Conservation (phyloP, 2,113 vertebrate genomes). For the Pelusios castaneus region DNA sequence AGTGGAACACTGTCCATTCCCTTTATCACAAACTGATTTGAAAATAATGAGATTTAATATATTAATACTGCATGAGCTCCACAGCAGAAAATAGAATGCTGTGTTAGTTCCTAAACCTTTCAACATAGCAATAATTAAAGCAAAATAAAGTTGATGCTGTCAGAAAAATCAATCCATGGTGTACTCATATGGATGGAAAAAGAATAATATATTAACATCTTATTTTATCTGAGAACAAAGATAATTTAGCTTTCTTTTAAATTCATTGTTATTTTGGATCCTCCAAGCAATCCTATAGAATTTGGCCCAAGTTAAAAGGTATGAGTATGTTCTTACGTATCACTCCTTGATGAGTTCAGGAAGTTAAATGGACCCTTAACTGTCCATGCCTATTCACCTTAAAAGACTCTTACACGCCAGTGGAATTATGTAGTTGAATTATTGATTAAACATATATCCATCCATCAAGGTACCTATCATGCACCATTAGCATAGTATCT, state of each 20-base stretch:
- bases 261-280: not conserved
- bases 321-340: not conserved
- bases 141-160: slow-evolving; percentile 24
- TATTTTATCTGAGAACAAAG: not conserved
- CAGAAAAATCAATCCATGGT: not conserved
- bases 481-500: not conserved
- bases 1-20: slow-evolving; percentile 34
- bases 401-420: not conserved
- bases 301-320: not conserved
- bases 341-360: not conserved
- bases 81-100: slow-evolving; percentile 63
- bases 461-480: not conserved
- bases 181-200: not conserved
- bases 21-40: slow-evolving; percentile 67
- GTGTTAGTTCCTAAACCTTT: slow-evolving; percentile 45
- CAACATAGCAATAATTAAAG: slow-evolving; percentile 58
- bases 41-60: slow-evolving; percentile 73
- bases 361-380: not conserved
- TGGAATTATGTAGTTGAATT: not conserved
- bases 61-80: slow-evolving; percentile 68
- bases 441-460: not conserved
- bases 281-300: accelerated
- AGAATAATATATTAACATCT: not conserved
- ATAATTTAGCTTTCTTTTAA: not conserved
- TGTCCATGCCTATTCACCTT: not conserved